A percentile compares a stretch with the other conserved stretches of the same genome.
These are phyloP conservation scores for Pristionchus arcanus DNA, from an alignment of 2,888 invertebrate species.

Conservation along the genomic window DNA sequence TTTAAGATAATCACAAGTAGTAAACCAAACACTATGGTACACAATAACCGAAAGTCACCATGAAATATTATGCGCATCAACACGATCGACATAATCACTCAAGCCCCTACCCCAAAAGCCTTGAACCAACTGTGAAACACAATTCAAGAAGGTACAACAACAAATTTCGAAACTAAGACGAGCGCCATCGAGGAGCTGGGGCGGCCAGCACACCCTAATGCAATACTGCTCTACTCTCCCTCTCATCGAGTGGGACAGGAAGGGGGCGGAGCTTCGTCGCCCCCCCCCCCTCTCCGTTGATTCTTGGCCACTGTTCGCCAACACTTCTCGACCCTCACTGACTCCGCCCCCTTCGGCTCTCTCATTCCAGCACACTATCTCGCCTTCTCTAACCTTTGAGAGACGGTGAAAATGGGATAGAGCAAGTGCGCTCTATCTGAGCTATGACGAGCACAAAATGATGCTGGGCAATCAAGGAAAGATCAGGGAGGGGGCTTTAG, in stretches of 20 bases:
- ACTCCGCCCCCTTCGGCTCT: slow-evolving; percentile 6
- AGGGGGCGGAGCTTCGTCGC: neutral
- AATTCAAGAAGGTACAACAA: neutral
- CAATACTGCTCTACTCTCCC: neutral
- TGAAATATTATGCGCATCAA: too few species aligned
- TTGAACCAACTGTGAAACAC: neutral
- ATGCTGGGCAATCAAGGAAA: neutral
- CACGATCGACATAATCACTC: neutral
- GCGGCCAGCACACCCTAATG: neutral
- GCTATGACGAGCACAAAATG: neutral
- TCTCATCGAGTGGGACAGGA: neutral
- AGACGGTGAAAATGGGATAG: neutral
- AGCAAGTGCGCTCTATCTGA: neutral
- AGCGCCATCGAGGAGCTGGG: neutral
- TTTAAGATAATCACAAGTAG: too few species aligned
- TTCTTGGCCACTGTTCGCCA: slow-evolving; percentile 45
- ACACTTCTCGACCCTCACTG: neutral
- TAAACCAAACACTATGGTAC: too few species aligned
- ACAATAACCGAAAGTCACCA: too few species aligned
- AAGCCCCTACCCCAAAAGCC: neutral
- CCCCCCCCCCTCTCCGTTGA: slow-evolving; percentile 17
- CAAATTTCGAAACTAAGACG: neutral
- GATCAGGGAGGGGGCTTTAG: neutral
- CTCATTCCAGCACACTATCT: neutral
- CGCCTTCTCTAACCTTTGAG: neutral